Percentiles rank a stretch among this genome's conserved stretches.
Evolutionary conservation across 2,888 invertebrate species (phyloP).

Genomic region (Eledona agricola): DNA sequence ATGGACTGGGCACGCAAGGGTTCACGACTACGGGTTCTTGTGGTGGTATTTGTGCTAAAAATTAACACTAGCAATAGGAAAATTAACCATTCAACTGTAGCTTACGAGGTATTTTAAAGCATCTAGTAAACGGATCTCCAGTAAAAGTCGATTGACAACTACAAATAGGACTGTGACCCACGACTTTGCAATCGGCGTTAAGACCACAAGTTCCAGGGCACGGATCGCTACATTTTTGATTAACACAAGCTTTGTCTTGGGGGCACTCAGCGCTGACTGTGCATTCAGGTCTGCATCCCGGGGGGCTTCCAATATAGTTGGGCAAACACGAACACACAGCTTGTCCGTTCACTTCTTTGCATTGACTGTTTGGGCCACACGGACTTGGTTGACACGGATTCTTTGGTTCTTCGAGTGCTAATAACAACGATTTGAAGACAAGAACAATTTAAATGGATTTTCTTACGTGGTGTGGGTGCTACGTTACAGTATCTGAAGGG

Average conservation of each 20-base stretch:
- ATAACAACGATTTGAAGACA: slow-evolving; percentile 70
- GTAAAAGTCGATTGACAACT: slow-evolving; percentile 70
- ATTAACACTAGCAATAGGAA: no score
- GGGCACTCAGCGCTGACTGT: slow-evolving; percentile 80
- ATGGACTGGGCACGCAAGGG: slow-evolving; percentile 81
- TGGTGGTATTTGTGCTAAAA: slow-evolving; percentile 44
- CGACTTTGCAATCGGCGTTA: slow-evolving; percentile 66
- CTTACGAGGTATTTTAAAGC: slow-evolving; percentile 63
- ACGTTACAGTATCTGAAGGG: slow-evolving; percentile 66
- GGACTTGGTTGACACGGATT: slow-evolving; percentile 77
- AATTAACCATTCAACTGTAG: no score
- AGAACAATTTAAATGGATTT: no score
- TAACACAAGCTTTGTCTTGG: slow-evolving; percentile 74
- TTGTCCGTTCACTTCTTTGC: slow-evolving; percentile 66
- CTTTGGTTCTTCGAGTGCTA: slow-evolving; percentile 35
- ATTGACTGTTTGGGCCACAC: slow-evolving; percentile 79
- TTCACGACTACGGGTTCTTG: slow-evolving; percentile 60
- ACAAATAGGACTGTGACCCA: slow-evolving; percentile 69
- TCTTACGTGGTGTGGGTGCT: slow-evolving; percentile 51
- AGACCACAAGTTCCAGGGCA: slow-evolving; percentile 73
- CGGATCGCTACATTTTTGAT: slow-evolving; percentile 77
- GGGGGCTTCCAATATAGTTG: slow-evolving; percentile 66
- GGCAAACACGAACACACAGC: slow-evolving; percentile 64
- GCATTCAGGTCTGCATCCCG: slow-evolving; percentile 80
- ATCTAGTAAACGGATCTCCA: slow-evolving; percentile 76